Conservation (phyloP, 2,113 vertebrate genomes). For the Ptychochromis oligacanthus region DNA sequence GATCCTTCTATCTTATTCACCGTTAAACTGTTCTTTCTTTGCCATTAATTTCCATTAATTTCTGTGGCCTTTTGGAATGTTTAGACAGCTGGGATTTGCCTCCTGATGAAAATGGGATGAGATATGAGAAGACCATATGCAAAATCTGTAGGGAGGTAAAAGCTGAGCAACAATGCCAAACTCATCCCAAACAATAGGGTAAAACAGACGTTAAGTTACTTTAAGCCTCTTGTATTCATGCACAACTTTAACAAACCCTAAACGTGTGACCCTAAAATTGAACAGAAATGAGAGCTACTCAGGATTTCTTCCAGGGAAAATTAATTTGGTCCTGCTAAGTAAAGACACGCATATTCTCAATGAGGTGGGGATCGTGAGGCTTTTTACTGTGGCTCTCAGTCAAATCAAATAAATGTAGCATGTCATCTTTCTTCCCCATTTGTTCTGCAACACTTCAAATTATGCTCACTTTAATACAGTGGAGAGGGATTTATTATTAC, state of each 20-base stretch:
- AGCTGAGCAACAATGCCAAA: background rate
- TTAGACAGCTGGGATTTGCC: background rate
- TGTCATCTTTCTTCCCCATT: slow-evolving; percentile 30
- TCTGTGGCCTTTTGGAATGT: too few relatives aligned
- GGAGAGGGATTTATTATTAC: slow-evolving; percentile 6
- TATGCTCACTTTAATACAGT: slow-evolving; percentile 15
- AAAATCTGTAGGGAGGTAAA: background rate
- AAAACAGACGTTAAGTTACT: too few relatives aligned
- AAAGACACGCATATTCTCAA: background rate
- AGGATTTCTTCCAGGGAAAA: background rate
- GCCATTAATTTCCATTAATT: too few relatives aligned
- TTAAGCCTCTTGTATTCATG: background rate
- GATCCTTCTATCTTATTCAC: too few relatives aligned
- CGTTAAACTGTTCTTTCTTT: too few relatives aligned
- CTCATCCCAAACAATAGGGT: background rate
- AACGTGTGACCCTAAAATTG: background rate
- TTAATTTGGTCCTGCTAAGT: background rate
- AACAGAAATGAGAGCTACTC: background rate
- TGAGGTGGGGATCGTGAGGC: background rate
- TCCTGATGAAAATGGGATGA: background rate
- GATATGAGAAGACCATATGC: background rate
- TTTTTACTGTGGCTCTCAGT: slow-evolving; percentile 32
- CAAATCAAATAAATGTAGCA: slow-evolving; percentile 35
- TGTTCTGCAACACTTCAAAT: slow-evolving; percentile 19
- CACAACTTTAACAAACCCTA: background rate